Evolutionary conservation across 2,888 invertebrate genomes (phyloP), one percentile per base, ranked within the genome.

Genomic region (Tetragonula carbonaria): DNA sequence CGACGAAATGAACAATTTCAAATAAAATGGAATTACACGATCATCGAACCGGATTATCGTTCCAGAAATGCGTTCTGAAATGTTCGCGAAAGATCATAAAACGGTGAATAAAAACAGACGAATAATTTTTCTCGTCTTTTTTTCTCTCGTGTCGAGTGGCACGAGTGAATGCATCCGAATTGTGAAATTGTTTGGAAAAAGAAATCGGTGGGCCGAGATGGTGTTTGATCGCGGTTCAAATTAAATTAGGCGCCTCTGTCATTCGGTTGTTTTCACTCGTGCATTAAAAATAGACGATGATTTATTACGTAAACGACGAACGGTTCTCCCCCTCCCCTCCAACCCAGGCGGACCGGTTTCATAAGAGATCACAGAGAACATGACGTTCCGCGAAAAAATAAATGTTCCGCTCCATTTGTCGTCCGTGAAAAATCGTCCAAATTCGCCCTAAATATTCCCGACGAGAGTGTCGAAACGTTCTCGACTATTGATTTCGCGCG

Each of bases 371-470:
- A 76, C 55, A 67, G 67, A n/a, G n/a, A 21, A 11, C 23, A 8
- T n/a, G 74, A 66, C 28, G 62, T 81, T 59, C 50, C 72, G 38
- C 38, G 38, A 13, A 55, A 73, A 45, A 82, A 80, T 75, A 76
- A 81, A 83, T 63, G 59, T 82, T 80, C 71, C 81, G 66, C 14
- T 23, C 53, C 82, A 71, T 71, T 80, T 74, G 45, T 55, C 71
- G 23, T 51, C 8, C 38, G 45, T 21, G 75, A 59, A 74, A 77
- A 82, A 82, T 65, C 45, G 53, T 66, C 53, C n/a, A 73, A 75
- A 80, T 75, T 72, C 50, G 33, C 59, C 21, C 33, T 4, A 55
- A 68, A 66, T 74, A 71, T 70, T 71, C 45, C 38, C 66, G 63
- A 53, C 57, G 70, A 74, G n/a, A 66, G 11, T 33, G 82, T 82